Base-by-base conservation (phyloP, 2,113 vertebrate genomes). In the Chiloscyllium plagiosum region DNA sequence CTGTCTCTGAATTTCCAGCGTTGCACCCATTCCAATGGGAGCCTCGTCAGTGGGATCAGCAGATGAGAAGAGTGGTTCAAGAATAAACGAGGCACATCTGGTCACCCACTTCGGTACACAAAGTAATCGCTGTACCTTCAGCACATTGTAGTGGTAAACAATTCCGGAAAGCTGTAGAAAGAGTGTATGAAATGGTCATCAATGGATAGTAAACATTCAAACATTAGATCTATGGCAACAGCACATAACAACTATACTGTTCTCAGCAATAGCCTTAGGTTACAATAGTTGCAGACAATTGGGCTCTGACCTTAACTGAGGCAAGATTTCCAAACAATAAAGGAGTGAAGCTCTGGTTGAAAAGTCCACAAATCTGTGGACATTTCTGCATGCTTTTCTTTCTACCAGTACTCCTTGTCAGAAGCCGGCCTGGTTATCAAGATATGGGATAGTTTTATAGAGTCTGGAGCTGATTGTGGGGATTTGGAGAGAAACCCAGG, bases 1-100 rank as follows among this genome's bases (percentile, higher is more conserved):
- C 96, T 99, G 99, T 96, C 99, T 98, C 97, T 99, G 99, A 97
- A 99, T 98, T 96, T 99, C 99, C 83, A 99, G 97, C 0, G 99
- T 99, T 96, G 99, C 99, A 33, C 99, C 99, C 99, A 99, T 99
- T 86, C 99, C 99, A 87, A 99, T 96, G 70, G 98, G 98, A 5
- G 98, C 97, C 96, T 99, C 99, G 3, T 94, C 97, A 0, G 96
- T 96, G 37, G 98, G 98, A 50, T 99, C 98, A 42, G 98, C 97
- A 72, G 98, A 98, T 5, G 98, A 98, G 97, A 99, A 98, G 96
- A 99, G 65, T 8, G 99, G 99, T 96, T 99, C 98, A 83, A 99
- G 97, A 42, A 98, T 97, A 96, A 97, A 98, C n/a, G 98, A 98
- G 96, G 98, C 98, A 86, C 98, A 96, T 90, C 96, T 97, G 95